phyloP scores from a whole-genome alignment of 2,888 invertebrate genomes.

The Sphinx pinastri region DNA sequence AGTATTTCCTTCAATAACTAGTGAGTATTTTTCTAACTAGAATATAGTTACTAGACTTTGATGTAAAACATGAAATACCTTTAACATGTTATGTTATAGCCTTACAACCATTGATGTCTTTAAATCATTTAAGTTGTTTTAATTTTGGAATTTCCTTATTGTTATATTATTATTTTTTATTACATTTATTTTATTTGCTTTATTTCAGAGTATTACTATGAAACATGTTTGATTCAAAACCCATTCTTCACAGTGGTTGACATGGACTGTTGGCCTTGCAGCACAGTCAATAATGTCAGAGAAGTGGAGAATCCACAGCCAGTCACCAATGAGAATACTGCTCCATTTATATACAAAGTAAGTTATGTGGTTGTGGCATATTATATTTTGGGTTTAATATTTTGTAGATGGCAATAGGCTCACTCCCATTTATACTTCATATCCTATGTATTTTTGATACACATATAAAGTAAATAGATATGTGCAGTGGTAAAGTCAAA shows the following conservation, averaged over 20 bases:
- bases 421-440: too few relatives aligned
- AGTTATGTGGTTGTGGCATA: constrained; percentile 6
- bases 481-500: too few relatives aligned
- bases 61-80: too few relatives aligned
- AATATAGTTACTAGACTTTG: not conserved
- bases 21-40: constrained; percentile 70
- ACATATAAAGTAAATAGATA: too few relatives aligned
- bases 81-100: too few relatives aligned
- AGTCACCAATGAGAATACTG: constrained; percentile 58
- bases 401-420: too few relatives aligned
- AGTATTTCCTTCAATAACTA: constrained; percentile 88
- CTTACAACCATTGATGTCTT: too few relatives aligned
- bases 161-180: not conserved
- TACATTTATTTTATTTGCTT: constrained; percentile 27
- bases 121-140: too few relatives aligned
- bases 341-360: constrained; percentile 85
- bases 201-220: constrained; percentile 90
- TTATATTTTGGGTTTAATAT: too few relatives aligned
- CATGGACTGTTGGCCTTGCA: constrained; percentile 94
- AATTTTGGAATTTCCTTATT: not conserved
- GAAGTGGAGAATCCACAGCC: constrained; percentile 85
- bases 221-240: constrained; percentile 92
- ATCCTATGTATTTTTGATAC: too few relatives aligned
- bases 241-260: constrained; percentile 92
- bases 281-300: constrained; percentile 86